A percentile compares a stretch with the other conserved stretches of the same genome.
Evolutionary conservation across 2,113 vertebrate genomes (phyloP).

Genomic region (Nibea coibor): DNA sequence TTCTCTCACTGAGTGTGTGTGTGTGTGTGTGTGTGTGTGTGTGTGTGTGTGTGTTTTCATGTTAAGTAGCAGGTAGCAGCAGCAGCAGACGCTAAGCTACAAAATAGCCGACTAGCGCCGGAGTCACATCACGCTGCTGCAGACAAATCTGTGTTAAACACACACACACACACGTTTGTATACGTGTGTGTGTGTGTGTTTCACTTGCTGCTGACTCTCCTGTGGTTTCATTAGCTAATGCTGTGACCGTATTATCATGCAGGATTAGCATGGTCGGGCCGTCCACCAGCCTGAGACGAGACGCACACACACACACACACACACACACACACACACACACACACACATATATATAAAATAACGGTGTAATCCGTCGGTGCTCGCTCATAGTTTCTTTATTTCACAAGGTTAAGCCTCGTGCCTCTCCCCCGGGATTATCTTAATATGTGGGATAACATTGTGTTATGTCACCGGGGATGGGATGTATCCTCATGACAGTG

Average conservation of each 20-base stretch:
- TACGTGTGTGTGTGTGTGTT: slow-evolving; percentile 15
- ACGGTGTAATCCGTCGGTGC: slow-evolving; percentile 58
- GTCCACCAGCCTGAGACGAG: slow-evolving; percentile 56
- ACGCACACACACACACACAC: slow-evolving; percentile 47
- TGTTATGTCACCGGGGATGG: slow-evolving; percentile 76
- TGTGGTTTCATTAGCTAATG: slow-evolving; percentile 73
- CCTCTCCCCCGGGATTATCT: slow-evolving; percentile 70
- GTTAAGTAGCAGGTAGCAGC: slow-evolving; percentile 36
- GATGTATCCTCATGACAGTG: slow-evolving; percentile 71
- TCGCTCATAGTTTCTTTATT: slow-evolving; percentile 62
- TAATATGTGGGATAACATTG: slow-evolving; percentile 76
- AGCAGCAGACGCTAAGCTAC: slow-evolving; percentile 9
- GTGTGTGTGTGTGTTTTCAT: slow-evolving; percentile 7
- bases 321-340: slow-evolving; percentile 22
- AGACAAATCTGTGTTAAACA: slow-evolving; percentile 28
- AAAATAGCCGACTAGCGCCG: slow-evolving; percentile 2
- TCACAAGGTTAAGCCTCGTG: slow-evolving; percentile 72
- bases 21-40: slow-evolving; percentile 47
- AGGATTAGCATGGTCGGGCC: slow-evolving; percentile 65
- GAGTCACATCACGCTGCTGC: slow-evolving; percentile 17
- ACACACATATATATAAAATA: slow-evolving; percentile 7
- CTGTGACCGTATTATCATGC: slow-evolving; percentile 44
- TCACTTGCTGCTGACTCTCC: slow-evolving; percentile 32
- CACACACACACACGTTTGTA: slow-evolving; percentile 17
- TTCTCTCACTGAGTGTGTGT: slow-evolving; percentile 50